Evolutionary conservation across 2,797 vertebrate species (phyloP).

Genomic region (Gambusia yucatana): DNA sequence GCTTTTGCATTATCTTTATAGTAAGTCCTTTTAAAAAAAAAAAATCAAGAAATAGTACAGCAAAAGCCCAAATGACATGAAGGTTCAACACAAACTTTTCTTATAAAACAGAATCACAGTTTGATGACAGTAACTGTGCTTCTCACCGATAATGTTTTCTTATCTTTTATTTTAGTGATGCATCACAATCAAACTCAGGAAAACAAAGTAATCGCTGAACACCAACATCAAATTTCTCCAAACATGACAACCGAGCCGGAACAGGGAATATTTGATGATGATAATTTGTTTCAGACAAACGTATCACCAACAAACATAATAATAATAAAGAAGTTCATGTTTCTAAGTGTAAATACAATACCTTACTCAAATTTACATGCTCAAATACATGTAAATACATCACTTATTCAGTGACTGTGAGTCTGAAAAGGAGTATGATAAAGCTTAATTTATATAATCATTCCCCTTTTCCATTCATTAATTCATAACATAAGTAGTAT

Average conservation of each 20-base stretch:
- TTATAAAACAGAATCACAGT: background rate
- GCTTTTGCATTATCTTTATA: background rate
- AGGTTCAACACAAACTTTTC: background rate
- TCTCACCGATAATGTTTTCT: background rate
- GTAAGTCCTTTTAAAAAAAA: background rate
- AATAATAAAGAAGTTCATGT: no score
- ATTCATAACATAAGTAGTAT: background rate
- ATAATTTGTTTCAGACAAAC: no score
- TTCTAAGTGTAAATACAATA: no score
- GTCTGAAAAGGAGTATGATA: no score
- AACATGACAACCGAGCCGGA: background rate
- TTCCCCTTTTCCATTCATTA: no score
- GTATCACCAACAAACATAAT: no score
- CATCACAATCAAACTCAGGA: background rate
- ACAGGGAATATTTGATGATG: no score
- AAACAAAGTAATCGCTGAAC: conserved; percentile 29
- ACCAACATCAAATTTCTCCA: conserved; percentile 17
- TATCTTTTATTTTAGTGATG: background rate
- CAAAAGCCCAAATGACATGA: background rate
- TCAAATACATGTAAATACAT: no score
- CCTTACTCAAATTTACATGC: no score
- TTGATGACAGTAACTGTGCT: background rate
- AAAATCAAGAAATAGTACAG: background rate
- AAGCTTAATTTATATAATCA: no score
- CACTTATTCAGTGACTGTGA: no score